Percentiles rank a stretch among this genome's conserved stretches.
These are phyloP conservation scores for Ciconia nigra DNA, from an alignment of 2,797 vertebrate species.

Conservation along the genomic window DNA sequence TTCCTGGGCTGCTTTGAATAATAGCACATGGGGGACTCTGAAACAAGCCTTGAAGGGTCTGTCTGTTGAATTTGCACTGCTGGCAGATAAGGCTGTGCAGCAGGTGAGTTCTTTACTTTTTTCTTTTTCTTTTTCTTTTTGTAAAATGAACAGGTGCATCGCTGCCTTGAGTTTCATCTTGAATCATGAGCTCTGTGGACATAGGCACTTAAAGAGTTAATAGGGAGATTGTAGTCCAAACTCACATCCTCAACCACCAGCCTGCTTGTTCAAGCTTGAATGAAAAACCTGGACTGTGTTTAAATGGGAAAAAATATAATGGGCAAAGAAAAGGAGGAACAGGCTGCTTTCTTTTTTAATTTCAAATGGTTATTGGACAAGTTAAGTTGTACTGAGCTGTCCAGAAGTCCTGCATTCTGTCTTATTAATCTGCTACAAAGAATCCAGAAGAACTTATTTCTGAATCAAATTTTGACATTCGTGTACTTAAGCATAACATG, in stretches of 20 bases:
- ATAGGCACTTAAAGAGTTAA: neutral
- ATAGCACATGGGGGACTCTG: conserved; percentile 86
- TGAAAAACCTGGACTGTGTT: neutral
- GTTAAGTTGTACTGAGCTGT: neutral
- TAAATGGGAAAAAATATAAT: neutral
- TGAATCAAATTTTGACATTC: neutral
- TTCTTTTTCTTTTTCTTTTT: accelerated
- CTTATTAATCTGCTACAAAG: neutral
- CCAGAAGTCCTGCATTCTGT: neutral
- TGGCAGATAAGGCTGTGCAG: conserved; percentile 92
- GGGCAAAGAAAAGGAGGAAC: neutral
- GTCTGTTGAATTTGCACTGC: conserved; percentile 90
- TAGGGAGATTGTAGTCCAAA: neutral
- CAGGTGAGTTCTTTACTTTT: conserved; percentile 79
- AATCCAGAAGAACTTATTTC: neutral
- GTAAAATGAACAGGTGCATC: neutral
- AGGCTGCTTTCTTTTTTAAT: neutral
- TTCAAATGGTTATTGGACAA: neutral
- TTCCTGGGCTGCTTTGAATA: conserved; percentile 83
- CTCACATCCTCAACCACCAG: neutral
- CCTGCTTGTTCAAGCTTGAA: neutral
- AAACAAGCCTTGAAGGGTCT: conserved; percentile 91
- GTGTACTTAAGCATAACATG: neutral
- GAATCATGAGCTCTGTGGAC: neutral
- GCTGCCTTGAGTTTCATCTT: neutral